phyloP scores from a whole-genome alignment of 1,140 invertebrate genomes.

The Pogonognathellus flavescens region DNA sequence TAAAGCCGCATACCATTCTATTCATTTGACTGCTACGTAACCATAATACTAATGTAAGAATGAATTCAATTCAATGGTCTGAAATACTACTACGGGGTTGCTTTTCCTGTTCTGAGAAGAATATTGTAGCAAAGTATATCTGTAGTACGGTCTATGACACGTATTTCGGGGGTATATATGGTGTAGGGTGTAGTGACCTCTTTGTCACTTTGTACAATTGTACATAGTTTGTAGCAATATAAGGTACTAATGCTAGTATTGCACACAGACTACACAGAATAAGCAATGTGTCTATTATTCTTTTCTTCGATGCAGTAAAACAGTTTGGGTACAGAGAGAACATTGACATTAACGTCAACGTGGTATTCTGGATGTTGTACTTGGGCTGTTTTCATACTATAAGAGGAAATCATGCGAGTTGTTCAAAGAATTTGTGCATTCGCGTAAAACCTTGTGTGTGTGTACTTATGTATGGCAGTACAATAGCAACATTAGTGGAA shows the following conservation, averaged over 20 bases:
- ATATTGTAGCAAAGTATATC: not conserved
- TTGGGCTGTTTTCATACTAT: not conserved
- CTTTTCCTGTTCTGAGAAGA: not conserved
- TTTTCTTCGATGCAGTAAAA: too few relatives aligned
- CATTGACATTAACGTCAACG: too few relatives aligned
- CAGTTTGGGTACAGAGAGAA: too few relatives aligned
- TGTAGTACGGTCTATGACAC: not conserved
- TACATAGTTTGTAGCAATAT: too few relatives aligned
- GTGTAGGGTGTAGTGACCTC: not conserved
- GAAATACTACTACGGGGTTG: not conserved
- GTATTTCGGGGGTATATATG: too few relatives aligned
- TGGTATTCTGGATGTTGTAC: too few relatives aligned
- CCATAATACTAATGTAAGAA: slow-evolving; percentile 1
- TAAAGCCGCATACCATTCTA: slow-evolving; percentile 21
- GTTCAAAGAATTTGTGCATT: not conserved
- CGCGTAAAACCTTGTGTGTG: not conserved
- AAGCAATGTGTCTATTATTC: too few relatives aligned
- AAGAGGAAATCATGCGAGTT: not conserved
- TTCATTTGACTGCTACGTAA: not conserved
- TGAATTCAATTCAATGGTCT: slow-evolving; percentile 6
- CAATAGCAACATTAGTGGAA: not conserved
- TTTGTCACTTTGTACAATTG: too few relatives aligned
- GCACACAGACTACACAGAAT: too few relatives aligned
- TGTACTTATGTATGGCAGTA: not conserved
- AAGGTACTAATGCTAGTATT: too few relatives aligned